Evolutionary conservation across 2,797 vertebrate species (phyloP).

Genomic region (Balearica regulorum): DNA sequence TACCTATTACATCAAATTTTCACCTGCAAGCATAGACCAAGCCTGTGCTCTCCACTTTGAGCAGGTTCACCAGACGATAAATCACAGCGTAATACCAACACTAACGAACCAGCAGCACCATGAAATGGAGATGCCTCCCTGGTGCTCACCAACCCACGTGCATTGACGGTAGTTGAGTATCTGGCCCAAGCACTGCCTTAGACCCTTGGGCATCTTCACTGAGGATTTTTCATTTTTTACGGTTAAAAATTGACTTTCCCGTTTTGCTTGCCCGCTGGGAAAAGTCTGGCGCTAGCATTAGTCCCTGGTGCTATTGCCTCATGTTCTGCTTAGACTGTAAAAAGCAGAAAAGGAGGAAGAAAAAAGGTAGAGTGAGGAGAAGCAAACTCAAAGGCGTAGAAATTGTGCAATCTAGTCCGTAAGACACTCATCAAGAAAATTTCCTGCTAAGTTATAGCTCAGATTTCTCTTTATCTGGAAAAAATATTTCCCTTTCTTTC

Average conservation of each 20-base stretch:
- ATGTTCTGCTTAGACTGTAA: not conserved
- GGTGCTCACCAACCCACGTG: fast-evolving
- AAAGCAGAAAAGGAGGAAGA: not conserved
- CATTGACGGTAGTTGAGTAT: fast-evolving
- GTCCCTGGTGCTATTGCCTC: not conserved
- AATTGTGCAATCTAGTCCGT: not conserved
- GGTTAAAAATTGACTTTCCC: not conserved
- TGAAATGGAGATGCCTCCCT: not conserved
- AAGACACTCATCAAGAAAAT: not conserved
- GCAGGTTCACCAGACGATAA: not conserved
- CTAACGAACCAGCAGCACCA: not conserved
- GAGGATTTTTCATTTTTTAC: not conserved
- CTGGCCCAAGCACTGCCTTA: not conserved
- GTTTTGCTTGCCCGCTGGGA: not conserved
- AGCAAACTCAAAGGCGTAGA: not conserved
- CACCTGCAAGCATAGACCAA: fast-evolving
- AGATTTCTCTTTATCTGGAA: not conserved
- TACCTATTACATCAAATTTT: not conserved
- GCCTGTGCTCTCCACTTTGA: fast-evolving
- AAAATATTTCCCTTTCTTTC: not conserved
- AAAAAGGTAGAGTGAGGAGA: not conserved
- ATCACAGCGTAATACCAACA: fast-evolving
- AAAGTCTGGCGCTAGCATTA: not conserved
- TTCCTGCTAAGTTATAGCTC: not conserved
- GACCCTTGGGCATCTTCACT: not conserved